Evolutionary conservation across 2,888 invertebrate genomes (phyloP), one percentile per base, ranked within the genome.

Genomic region (Acanthopleura granulata): DNA sequence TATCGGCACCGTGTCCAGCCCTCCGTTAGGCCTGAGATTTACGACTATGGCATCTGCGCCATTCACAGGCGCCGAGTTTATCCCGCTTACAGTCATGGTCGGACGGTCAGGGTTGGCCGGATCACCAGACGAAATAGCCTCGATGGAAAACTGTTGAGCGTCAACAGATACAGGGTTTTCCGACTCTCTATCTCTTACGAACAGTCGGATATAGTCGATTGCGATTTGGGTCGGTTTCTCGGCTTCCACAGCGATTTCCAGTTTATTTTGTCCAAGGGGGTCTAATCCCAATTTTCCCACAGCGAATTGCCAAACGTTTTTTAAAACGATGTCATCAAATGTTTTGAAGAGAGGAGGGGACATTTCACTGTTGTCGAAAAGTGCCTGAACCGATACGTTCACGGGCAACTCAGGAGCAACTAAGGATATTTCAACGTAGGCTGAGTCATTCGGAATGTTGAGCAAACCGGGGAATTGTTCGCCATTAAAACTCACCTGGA

Each of bases 141-240:
- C 66, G 18, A 66, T 66, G 66, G 16, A 16, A 25, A 66, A 66
- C 29, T 66, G 25, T 27, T 66, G 22, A 27, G 66, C 16, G 66
- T 66, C 29, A 22, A 22, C 6, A 27, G 29, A 16, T 25, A 16
- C 29, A 27, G 66, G 66, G 29, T 16, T 27, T 6, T 66, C 66
- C 15, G 22, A 16, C 25, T 6, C 25, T 12, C 16, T 16, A 6
- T 22, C 16, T 3, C 25, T 27, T 16, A 27, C 1, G 66, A 27
- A 66, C 66, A 66, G 18, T 27, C 29, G 66, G 1, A 66, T 27
- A 27, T 6, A 66, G 29, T 66, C 66, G 29, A 66, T 22, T 6
- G 16, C 66, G 14, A 66, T 25, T 16, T 22, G 18, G 6, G 22
- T 27, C 29, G 22, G 66, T 27, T 3, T 16, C 16, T 22, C 27